Conservation (phyloP, 2,113 vertebrate species). For the Podarcis raffonei region DNA sequence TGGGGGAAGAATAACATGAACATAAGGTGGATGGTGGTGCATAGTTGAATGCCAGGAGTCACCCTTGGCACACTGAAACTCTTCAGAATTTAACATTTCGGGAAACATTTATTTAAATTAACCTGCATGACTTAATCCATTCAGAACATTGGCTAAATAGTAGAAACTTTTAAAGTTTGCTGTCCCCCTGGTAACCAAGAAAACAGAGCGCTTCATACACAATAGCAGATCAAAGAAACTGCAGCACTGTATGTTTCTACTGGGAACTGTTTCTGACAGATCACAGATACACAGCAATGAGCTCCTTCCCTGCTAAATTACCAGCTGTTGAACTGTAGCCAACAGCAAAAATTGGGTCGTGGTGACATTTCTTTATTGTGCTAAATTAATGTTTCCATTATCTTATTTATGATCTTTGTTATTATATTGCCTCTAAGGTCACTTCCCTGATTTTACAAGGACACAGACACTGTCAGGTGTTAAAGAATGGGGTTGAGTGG, state of each 20-base stretch:
- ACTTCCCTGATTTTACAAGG: constrained; percentile 35
- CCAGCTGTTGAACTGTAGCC: constrained; percentile 60
- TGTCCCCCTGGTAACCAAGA: constrained; percentile 4
- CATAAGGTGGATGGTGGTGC: not conserved
- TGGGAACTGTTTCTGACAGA: constrained; percentile 65
- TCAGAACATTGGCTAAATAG: not conserved
- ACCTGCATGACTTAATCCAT: constrained; percentile 14
- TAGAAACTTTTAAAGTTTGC: constrained; percentile 43
- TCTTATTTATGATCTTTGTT: constrained; percentile 50
- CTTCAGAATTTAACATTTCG: not conserved
- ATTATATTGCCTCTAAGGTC: constrained; percentile 27
- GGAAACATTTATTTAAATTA: constrained; percentile 23
- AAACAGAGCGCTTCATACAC: constrained; percentile 10
- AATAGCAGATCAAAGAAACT: constrained; percentile 55
- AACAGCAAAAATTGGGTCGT: constrained; percentile 45
- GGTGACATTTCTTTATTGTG: constrained; percentile 39
- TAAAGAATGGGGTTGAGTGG: not conserved
- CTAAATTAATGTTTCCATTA: constrained; percentile 40
- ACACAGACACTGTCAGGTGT: constrained; percentile 2
- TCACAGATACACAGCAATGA: constrained; percentile 49
- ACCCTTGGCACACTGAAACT: not conserved
- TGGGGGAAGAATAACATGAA: not conserved
- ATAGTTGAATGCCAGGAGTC: not conserved
- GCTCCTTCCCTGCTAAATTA: constrained; percentile 47
- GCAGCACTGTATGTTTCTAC: constrained; percentile 53